Evolutionary conservation across 2,113 vertebrate species (phyloP), one percentile per base, ranked within the genome.

Genomic region (Hystrix cristata): DNA sequence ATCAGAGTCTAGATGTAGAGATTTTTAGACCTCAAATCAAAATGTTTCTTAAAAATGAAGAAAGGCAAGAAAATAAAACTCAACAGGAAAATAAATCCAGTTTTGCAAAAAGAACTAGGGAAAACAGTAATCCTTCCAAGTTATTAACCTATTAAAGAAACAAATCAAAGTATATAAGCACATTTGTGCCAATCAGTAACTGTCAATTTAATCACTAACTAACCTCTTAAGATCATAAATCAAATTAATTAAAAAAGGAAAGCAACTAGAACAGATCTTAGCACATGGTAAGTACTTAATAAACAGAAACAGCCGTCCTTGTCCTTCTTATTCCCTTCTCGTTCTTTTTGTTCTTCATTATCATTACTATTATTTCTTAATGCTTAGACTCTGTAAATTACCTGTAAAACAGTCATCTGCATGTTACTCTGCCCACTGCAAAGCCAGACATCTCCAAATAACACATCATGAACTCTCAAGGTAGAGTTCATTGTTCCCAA

Each of bases 341-440:
- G 16, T 87, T 60, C 57, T 79, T 10, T 48, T 92, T 67, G 27
- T 48, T 60, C n/a, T 76, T 62, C 51, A 31, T 87, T 31, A 69
- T 21, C 38, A 59, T 79, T 82, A 85, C 23, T 53, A 60, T 62
- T 46, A 21, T 27, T 55, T 71, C 60, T 79, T 81, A 38, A 38
- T 67, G 29, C 62, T 80, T 57, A 76, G 31, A 74, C 11, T 27
- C 72, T 91, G 29, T 7, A 51, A 87, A 67, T 98, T 89, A 99
- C 99, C 99, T 99, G 98, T 53, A 94, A 98, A 7, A 98, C 98
- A 0, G 98, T 98, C 98, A 99, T 99, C 23, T 93, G 98, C 99
- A 99, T 99, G 98, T 99, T 99, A 98, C 99, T 99, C 93, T 99
- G 99, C 3, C 99, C 99, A 3, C 99, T 99, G 98, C 99, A 99